phyloP scores from a whole-genome alignment of 2,888 invertebrate species.

The Hyppa rectilinea region DNA sequence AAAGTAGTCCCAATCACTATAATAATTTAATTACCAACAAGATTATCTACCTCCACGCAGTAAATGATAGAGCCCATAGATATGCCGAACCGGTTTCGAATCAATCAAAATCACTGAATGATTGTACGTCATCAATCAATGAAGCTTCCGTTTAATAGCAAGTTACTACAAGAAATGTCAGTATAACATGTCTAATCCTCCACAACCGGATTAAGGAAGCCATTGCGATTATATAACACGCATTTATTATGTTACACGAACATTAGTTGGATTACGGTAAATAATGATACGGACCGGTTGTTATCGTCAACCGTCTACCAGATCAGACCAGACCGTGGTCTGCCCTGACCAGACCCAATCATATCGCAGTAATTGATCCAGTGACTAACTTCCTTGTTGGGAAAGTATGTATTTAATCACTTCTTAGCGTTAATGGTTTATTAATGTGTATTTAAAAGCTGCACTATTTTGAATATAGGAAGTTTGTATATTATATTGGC shows the following conservation, averaged over 20 bases:
- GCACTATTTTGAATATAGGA: not conserved
- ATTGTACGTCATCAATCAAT: constrained; percentile 54
- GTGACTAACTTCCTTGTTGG: constrained; percentile 48
- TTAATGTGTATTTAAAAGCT: constrained; percentile 10
- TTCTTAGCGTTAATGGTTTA: constrained; percentile 28
- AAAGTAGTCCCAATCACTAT: constrained; percentile 24
- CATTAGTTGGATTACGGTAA: constrained; percentile 60
- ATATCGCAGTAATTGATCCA: constrained; percentile 47
- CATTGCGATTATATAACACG: constrained; percentile 48
- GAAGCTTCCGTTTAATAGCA: constrained; percentile 54
- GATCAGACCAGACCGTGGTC: constrained; percentile 24
- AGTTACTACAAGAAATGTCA: constrained; percentile 37
- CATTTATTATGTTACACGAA: constrained; percentile 46
- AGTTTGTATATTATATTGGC: constrained; percentile 1
- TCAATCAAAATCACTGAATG: constrained; percentile 56
- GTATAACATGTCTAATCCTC: constrained; percentile 35
- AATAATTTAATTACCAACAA: constrained; percentile 46
- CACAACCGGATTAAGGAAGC: constrained; percentile 60
- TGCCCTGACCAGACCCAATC: constrained; percentile 36
- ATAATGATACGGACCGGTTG: constrained; percentile 51
- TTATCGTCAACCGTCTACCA: constrained; percentile 50
- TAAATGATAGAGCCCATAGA: constrained; percentile 41
- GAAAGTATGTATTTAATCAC: constrained; percentile 37
- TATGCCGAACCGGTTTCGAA: constrained; percentile 46
- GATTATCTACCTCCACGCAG: constrained; percentile 15